Evolutionary conservation across 2,888 invertebrate genomes (phyloP), one percentile per base, ranked within the genome.

Genomic region (Apeira syringaria): DNA sequence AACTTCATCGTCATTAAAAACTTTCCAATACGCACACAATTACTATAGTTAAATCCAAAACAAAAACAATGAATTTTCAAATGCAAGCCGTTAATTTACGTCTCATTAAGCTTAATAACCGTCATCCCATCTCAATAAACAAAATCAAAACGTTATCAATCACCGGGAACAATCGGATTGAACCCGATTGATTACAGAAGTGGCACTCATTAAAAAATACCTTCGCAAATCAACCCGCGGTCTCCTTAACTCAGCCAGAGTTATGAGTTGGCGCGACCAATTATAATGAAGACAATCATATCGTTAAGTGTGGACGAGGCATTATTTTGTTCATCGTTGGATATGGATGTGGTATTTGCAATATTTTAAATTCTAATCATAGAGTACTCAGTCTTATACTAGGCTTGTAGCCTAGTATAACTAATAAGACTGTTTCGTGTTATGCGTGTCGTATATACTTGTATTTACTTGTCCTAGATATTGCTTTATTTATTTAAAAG

Each of bases 261-360:
- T 77, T 82, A 84, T 83, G 83, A 82, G 73, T 70, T 63, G 64
- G 68, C 36, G 55, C 66, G 65, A 66, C 81, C 86, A 84, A 85
- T 86, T 87, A 86, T 80, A 79, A 78, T 68, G 75, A 75, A 77
- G 72, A 86, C 86, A 85, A 85, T 86, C 82, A 86, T 84, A 77
- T 79, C 83, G 80, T 86, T 86, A 82, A 80, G 68, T 53, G 68
- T 63, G 52, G 70, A 74, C 65, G 56, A 37, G 72, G 67, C 47
- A 61, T 47, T 59, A 50, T 49, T 13, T 32, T 36, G 22, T 33
- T 33, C 18, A 2, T 20, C 4, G 10, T 5, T 11, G 2, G 9
- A 2, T 8, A 9, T 35, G 41, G 41, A 34, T 42, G 13, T 27
- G 36, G 43, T 22, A 24, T n/a, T 28, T 15, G n/a, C n/a, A n/a